Base-by-base conservation (phyloP, 2,113 vertebrate species). In the Corynorhinus townsendii region DNA sequence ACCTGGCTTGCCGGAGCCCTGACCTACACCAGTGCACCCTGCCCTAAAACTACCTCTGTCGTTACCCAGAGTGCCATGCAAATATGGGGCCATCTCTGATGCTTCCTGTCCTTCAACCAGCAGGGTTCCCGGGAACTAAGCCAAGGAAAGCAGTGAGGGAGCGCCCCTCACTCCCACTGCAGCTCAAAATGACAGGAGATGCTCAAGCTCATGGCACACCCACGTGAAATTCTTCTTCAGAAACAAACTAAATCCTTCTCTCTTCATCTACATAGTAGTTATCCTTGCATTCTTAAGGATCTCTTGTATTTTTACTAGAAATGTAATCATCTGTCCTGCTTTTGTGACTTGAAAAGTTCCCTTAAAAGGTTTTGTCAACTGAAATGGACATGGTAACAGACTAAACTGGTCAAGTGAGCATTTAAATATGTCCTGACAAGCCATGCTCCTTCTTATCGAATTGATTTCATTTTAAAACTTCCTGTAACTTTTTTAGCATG, bases 341-440 rank as follows among this genome's bases (percentile, higher is more conserved):
- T 86, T 49, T 83, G 40, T 62, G 73, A 71, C 19, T 8, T 68
- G 20, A 35, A 33, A 89, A 91, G 20, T 17, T 47, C n/a, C 69
- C 83, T 62, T 73, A 20, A 26, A 69, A 38, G 35, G 7, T 9
- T 17, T 17, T 33, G 24, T 64, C 38, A 33, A 28, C 43, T 4
- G 45, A 71, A 12, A 16, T 2, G 1, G 1, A 59, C 62, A 43
- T 4, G 43, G 20, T 11, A 68, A 83, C 2, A 47, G 49, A 15
- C 15, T 2, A 52, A 66, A 12, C 35, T 11, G 72, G 43, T 24
- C 62, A 12, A 19, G 22, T 0, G 1, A 24, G 30, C 28, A 38
- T 28, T 47, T 49, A 66, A 73, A 38, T n/a, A 45, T 64, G 26
- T 38, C 40, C 56, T 43, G 0, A 19, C 4, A 16, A 26, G 56